Evolutionary conservation across 1,140 invertebrate genomes (phyloP).

Genomic region (Agraylea sexmaculata): DNA sequence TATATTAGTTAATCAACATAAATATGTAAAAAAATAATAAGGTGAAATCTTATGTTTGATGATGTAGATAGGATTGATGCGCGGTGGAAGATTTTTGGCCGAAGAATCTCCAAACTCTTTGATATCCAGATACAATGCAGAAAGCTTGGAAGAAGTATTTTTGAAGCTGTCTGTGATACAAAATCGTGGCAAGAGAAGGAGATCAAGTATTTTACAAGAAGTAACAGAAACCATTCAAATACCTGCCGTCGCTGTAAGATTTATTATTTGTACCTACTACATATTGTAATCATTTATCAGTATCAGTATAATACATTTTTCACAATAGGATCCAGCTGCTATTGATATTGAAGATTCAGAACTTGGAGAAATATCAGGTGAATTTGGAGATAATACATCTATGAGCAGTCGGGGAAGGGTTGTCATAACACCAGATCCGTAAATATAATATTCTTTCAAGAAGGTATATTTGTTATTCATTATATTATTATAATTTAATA

Average conservation of each 20-base stretch:
- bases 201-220: constrained; percentile 64
- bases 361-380: constrained; percentile 65
- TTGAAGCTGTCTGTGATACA: constrained; percentile 76
- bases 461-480: constrained; percentile 5
- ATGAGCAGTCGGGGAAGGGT: constrained; percentile 54
- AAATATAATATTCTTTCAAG: constrained; percentile 5
- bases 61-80: constrained; percentile 79
- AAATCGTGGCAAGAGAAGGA: constrained; percentile 62
- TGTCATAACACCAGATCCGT: constrained; percentile 36
- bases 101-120: constrained; percentile 78
- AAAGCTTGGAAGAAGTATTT: constrained; percentile 85
- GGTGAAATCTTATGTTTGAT: neutral
- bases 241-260: constrained; percentile 42
- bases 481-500: constrained; percentile 4
- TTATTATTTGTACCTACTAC: neutral
- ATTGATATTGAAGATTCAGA: constrained; percentile 51
- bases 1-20: constrained; percentile 1
- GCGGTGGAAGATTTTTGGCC: constrained; percentile 79
- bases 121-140: constrained; percentile 61
- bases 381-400: constrained; percentile 73
- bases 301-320: constrained; percentile 14
- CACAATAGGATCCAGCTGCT: constrained; percentile 43
- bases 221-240: constrained; percentile 53
- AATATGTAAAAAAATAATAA: too few relatives aligned
- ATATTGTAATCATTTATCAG: neutral